Conservation (phyloP, 1,140 invertebrate genomes). For the Hormaphis cornu region DNA sequence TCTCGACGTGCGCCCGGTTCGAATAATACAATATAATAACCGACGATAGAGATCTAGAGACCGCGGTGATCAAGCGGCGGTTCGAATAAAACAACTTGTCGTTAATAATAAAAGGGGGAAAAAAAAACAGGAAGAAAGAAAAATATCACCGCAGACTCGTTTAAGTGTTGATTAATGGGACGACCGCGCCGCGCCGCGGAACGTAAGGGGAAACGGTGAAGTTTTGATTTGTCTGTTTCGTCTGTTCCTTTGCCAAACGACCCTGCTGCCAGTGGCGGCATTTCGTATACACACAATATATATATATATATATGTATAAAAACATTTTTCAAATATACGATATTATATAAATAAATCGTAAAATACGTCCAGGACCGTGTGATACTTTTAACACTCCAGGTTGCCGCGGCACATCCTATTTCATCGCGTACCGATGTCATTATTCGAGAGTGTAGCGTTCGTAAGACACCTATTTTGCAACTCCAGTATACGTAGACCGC, state of each 20-base stretch:
- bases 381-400: slow-evolving; percentile 6
- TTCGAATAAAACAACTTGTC: slow-evolving; percentile 24
- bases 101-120: not conserved
- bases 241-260: slow-evolving; percentile 25
- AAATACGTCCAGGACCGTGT: not conserved
- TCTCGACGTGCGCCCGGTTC: not conserved
- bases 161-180: slow-evolving; percentile 31
- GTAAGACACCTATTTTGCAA: too few relatives aligned
- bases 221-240: slow-evolving; percentile 29
- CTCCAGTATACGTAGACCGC: too few relatives aligned
- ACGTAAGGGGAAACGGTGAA: slow-evolving; percentile 18
- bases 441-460: too few relatives aligned
- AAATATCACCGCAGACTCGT: slow-evolving; percentile 30
- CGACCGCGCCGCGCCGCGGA: not conserved
- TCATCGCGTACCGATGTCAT: not conserved
- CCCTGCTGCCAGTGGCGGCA: not conserved
- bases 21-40: not conserved
- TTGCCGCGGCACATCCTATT: not conserved
- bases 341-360: not conserved
- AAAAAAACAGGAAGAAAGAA: not conserved
- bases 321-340: too few relatives aligned
- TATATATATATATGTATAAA: too few relatives aligned
- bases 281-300: too few relatives aligned
- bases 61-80: too few relatives aligned
- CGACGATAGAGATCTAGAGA: not conserved